Evolutionary conservation across 2,797 vertebrate genomes (phyloP), one percentile per base, ranked within the genome.

Genomic region (Lacerta bilineata): DNA sequence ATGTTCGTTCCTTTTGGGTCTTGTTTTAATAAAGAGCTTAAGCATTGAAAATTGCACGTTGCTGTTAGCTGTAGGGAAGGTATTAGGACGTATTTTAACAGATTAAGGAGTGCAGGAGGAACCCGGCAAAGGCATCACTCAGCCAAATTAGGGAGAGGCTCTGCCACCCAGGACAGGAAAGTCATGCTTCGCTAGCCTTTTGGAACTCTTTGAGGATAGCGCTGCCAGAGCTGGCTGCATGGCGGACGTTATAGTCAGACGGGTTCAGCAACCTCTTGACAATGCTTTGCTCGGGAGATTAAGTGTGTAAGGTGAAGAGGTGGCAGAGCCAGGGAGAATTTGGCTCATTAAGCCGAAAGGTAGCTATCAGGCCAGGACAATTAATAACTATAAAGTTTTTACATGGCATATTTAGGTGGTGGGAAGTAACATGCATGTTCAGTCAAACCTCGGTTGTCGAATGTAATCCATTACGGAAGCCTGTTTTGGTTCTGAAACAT

Each of bases 131-230:
- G 91, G 90, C 87, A 75, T 89, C 93, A 80, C 93, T 93, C 90
- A 93, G 89, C 33, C 79, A 91, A 88, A 93, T 94, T 88, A 94
- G 93, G 88, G 93, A 91, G 90, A 76, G 86, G 86, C 80, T 41
- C 88, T 78, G 64, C 71, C 55, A 66, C 94, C 88, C 91, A 87
- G 90, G 66, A 92, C 23, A 80, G 50, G 91, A 91, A 92, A 93
- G 87, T 90, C 76, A 88, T 89, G 91, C 94, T 95, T 95, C 92
- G 78, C 88, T 92, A 92, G 86, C 83, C 85, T 93, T 92, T 91
- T 94, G 95, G 93, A 96, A 93, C 89, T 91, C 93, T 94, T 95
- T 93, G 92, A 95, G 94, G 95, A 92, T 93, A 93, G 91, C 61
- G 41, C 66, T 91, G 91, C 92, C 90, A 90, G 94, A 92, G 91